Base-by-base conservation (phyloP, 2,797 vertebrate genomes). In the Enteromius unitaeniatus region DNA sequence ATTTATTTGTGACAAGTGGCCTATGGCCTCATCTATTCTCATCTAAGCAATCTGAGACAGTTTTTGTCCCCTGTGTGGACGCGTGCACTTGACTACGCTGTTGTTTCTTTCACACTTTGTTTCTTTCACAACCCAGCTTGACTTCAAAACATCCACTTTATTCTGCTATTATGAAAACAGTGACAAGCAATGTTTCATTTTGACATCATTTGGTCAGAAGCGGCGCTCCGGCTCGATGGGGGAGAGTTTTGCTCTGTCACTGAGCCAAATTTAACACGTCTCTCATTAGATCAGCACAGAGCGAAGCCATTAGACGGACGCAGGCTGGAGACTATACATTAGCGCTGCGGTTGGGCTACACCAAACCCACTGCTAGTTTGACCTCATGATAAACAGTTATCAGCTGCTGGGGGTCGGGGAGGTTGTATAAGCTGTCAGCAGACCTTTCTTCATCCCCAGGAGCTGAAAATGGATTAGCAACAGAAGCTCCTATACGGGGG, bases 1-100 rank as follows among this genome's bases (percentile, higher is more conserved):
- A 90, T 89, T 87, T 87, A 90, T 89, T 85, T 86, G 79, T 84
- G 88, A 89, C 80, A 86, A 84, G 81, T 85, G 82, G 26, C 83
- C 80, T 80, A 62, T 72, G 67, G 74, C 82, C 76, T 84, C 73
- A 78, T 81, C 67, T 64, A 47, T 79, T 84, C 70, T 82, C 26
- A 81, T 65, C 64, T 21, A 58, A 81, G 51, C 74, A 72, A 78
- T 90, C 83, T 17, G 72, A 89, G 53, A 75, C 62, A 14, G 72
- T 49, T 78, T 40, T n/a, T 82, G 37, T 79, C 28, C 19, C 67
- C 60, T 55, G 78, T 72, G 62, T 74, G 40, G 55, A 84, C 23
- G 26, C 68, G n/a, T n/a, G 49, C 79, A 69, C 17, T 17, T 60
- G 34, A 76, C 53, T 51, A 45, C 23, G 6, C 28, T 45, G 28